These are phyloP conservation scores for Pelobates fuscus DNA, from an alignment of 2,113 vertebrate species.

Conservation along the genomic window DNA sequence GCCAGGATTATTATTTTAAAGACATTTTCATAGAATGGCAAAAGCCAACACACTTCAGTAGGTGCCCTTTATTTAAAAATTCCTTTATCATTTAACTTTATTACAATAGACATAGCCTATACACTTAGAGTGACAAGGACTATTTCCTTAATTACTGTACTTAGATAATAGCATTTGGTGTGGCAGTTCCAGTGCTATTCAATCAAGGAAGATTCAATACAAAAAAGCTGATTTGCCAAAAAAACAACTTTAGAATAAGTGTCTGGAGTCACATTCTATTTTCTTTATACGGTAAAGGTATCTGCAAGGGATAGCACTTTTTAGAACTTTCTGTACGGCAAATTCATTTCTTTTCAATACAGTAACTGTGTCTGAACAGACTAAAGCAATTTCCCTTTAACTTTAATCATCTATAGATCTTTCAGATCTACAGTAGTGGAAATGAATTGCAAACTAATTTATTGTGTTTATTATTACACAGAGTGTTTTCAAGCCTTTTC, in stretches of 20 bases:
- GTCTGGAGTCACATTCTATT: conserved; percentile 67
- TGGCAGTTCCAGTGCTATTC: conserved; percentile 67
- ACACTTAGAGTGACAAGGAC: conserved; percentile 66
- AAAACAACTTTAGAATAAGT: conserved; percentile 70
- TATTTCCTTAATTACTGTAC: conserved; percentile 73
- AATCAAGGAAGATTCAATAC: conserved; percentile 72
- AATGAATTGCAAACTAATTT: too few relatives aligned
- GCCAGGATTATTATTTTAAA: conserved; percentile 47
- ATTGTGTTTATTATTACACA: too few relatives aligned
- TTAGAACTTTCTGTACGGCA: conserved; percentile 35
- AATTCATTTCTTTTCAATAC: conserved; percentile 44
- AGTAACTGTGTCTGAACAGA: conserved; percentile 20
- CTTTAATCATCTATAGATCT: too few relatives aligned
- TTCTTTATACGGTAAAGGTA: conserved; percentile 68
- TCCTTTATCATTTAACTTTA: conserved; percentile 69
- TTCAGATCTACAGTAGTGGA: too few relatives aligned
- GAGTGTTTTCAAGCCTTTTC: too few relatives aligned
- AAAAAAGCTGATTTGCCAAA: conserved; percentile 71
- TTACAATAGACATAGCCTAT: conserved; percentile 63
- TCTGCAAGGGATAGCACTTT: conserved; percentile 50
- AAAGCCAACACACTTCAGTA: conserved; percentile 42
- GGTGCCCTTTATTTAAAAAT: conserved; percentile 56
- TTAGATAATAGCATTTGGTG: conserved; percentile 72
- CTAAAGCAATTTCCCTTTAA: too few relatives aligned
- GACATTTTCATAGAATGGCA: conserved; percentile 33